phyloP scores from a whole-genome alignment of 2,113 vertebrate genomes.

The Tringa solitaria region DNA sequence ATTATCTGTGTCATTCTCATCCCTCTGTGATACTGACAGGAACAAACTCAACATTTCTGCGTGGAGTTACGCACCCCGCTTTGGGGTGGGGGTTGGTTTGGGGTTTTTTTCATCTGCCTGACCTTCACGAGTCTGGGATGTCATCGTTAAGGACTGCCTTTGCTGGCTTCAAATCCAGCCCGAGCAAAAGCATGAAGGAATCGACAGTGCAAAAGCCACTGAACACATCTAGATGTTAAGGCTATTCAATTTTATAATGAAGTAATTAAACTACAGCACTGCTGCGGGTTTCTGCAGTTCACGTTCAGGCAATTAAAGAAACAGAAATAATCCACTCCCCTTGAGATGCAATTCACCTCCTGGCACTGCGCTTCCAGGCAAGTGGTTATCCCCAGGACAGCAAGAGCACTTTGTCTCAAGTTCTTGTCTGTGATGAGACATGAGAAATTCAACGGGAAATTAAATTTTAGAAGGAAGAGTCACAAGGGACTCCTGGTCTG shows the following conservation, averaged over 20 bases:
- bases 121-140: background rate
- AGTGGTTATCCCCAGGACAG: background rate
- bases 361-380: background rate
- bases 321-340: background rate
- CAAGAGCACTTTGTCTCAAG: background rate
- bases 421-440: background rate
- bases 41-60: background rate
- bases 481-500: background rate
- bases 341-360: background rate
- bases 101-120: background rate
- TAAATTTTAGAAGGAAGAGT: background rate
- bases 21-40: fast-evolving
- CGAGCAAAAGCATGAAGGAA: background rate
- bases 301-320: background rate
- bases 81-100: background rate
- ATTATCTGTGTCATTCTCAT: background rate
- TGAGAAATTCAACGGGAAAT: background rate
- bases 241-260: background rate
- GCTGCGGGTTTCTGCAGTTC: background rate
- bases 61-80: fast-evolving
- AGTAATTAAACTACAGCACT: background rate
- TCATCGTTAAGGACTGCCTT: background rate
- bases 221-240: too few species aligned
- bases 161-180: background rate
- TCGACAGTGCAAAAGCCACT: background rate